Evolutionary conservation across 2,888 invertebrate species (phyloP).

Genomic region (Epirrhoe alternata): DNA sequence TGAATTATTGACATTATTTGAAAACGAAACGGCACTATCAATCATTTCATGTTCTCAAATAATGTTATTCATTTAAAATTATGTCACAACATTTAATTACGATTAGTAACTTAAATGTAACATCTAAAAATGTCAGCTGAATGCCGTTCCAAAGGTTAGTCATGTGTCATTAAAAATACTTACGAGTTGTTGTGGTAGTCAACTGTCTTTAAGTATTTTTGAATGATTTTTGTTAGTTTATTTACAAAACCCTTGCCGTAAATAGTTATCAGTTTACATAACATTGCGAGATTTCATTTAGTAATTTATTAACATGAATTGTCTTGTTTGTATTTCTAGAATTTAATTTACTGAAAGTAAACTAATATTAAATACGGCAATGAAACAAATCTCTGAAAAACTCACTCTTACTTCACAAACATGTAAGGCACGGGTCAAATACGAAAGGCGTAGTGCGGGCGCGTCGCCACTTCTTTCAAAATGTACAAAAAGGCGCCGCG

Average conservation of each 20-base stretch:
- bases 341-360: slow-evolving; percentile 7
- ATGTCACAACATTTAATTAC: slow-evolving; percentile 9
- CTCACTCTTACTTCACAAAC: slow-evolving; percentile 34
- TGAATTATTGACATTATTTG: slow-evolving; percentile 9
- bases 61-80: neutral
- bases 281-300: too few relatives aligned
- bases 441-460: too few relatives aligned
- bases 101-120: slow-evolving; percentile 18
- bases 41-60: slow-evolving; percentile 1
- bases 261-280: slow-evolving; percentile 16
- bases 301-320: neutral
- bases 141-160: slow-evolving; percentile 39
- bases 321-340: too few relatives aligned
- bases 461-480: too few relatives aligned
- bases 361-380: slow-evolving; percentile 12
- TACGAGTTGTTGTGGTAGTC: slow-evolving; percentile 17
- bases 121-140: slow-evolving; percentile 37
- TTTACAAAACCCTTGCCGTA: slow-evolving; percentile 29
- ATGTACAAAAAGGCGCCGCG: too few relatives aligned
- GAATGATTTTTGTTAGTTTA: slow-evolving; percentile 24
- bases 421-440: too few relatives aligned
- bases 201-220: slow-evolving; percentile 23
- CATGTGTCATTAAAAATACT: slow-evolving; percentile 29
- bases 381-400: slow-evolving; percentile 25
- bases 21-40: neutral